phyloP scores from a whole-genome alignment of 1,140 invertebrate genomes.

The Geopemphigus sp. region DNA sequence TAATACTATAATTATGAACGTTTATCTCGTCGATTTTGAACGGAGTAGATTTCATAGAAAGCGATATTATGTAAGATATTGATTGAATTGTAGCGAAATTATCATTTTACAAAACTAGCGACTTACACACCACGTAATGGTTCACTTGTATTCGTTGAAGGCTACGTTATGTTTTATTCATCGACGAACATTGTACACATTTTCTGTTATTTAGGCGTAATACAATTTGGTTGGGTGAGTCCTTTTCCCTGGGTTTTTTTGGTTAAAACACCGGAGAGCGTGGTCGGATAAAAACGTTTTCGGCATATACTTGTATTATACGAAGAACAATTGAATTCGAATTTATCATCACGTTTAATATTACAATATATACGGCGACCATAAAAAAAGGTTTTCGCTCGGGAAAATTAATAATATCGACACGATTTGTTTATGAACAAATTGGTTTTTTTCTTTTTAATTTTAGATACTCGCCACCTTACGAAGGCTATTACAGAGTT shows the following conservation, averaged over 20 bases:
- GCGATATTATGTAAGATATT: no score
- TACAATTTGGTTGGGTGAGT: not conserved
- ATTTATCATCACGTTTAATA: not conserved
- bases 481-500: not conserved
- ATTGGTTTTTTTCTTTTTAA: not conserved
- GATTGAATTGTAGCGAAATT: no score
- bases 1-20: no score
- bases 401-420: no score
- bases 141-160: not conserved
- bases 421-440: not conserved
- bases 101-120: no score
- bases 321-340: not conserved
- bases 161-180: conserved; percentile 8
- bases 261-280: not conserved
- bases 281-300: not conserved
- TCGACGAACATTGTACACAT: not conserved
- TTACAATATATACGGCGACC: not conserved
- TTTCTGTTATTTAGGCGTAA: not conserved
- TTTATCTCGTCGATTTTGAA: no score
- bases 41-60: no score
- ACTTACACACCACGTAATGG: not conserved
- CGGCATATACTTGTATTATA: not conserved
- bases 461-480: no score
- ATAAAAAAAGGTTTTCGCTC: not conserved
- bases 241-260: not conserved